Evolutionary conservation across 2,113 vertebrate genomes (phyloP), one percentile per base, ranked within the genome.

Genomic region (Mesitornis unicolor): DNA sequence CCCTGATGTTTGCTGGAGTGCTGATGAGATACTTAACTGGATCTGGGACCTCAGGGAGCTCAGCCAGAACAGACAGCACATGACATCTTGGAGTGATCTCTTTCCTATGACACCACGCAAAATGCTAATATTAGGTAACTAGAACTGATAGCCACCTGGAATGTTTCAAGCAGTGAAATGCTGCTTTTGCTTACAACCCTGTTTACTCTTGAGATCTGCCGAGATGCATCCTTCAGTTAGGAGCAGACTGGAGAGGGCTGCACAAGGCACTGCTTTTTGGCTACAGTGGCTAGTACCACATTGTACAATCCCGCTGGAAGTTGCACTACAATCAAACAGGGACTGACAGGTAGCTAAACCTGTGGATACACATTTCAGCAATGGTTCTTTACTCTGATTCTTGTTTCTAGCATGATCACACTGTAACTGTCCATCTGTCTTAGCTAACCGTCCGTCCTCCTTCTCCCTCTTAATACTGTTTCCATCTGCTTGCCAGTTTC

Each of bases 401-500:
- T 84, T 18, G 38, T 91, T 87, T 97, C 89, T 68, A 75, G 17
- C 14, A 2, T 82, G 60, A 93, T 89, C 78, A 63, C 53, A 82
- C 47, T 84, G 61, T 50, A 90, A 31, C 53, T 85, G 61, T 95
- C 82, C 47, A 9, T 68, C 63, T 53, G 48, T 85, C 90, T 92
- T 57, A 90, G 29, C 61, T 67, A 59, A 42, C 68, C 94, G 88
- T 50, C 94, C 69, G 33, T 83, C 63, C 77, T 28, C 28, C 57
- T 93, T 85, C 42, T 61, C 31, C 36, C 20, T 90, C 67, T 19
- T 48, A 65, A 88, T 69, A 12, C 36, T 65, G 31, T 48, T 92
- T 91, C 82, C 78, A 28, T 90, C 88, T 29, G 10, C 74, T 91
- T 96, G 45, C 75, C 85, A 90, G 6, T 83, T 94, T 87, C 87